Conservation (phyloP, 2,797 vertebrate species). For the Silurus aristotelis region DNA sequence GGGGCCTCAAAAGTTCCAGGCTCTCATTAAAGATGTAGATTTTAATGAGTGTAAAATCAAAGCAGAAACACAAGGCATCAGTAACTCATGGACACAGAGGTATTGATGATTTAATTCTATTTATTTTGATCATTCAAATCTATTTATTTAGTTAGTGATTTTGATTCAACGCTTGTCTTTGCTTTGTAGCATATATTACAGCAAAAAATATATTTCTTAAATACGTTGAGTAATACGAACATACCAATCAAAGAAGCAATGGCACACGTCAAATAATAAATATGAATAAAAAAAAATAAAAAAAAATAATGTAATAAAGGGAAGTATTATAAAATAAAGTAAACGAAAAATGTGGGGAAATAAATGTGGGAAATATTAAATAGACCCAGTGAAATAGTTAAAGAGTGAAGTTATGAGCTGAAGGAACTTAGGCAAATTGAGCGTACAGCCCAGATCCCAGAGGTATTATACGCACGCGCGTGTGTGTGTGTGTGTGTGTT, state of each 20-base stretch:
- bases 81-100: neutral
- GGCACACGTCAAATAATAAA: neutral
- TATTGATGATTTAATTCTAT: no score
- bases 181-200: neutral
- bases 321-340: neutral
- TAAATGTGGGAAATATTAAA: neutral
- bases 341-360: neutral
- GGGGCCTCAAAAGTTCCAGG: neutral
- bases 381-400: slow-evolving; percentile 1
- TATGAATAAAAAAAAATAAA: neutral
- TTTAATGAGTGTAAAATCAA: neutral
- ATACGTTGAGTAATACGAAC: neutral
- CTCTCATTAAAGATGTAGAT: neutral
- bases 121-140: no score
- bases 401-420: slow-evolving; percentile 8
- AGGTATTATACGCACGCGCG: slow-evolving; percentile 14
- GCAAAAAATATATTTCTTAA: neutral
- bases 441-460: slow-evolving; percentile 33
- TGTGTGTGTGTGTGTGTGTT: neutral
- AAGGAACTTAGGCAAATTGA: slow-evolving; percentile 35
- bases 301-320: neutral
- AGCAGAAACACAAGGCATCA: neutral
- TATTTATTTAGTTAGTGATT: no score
- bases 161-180: neutral
- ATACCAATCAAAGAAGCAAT: neutral